Evolutionary conservation across 2,113 vertebrate genomes (phyloP).

Genomic region (Euleptes europaea): DNA sequence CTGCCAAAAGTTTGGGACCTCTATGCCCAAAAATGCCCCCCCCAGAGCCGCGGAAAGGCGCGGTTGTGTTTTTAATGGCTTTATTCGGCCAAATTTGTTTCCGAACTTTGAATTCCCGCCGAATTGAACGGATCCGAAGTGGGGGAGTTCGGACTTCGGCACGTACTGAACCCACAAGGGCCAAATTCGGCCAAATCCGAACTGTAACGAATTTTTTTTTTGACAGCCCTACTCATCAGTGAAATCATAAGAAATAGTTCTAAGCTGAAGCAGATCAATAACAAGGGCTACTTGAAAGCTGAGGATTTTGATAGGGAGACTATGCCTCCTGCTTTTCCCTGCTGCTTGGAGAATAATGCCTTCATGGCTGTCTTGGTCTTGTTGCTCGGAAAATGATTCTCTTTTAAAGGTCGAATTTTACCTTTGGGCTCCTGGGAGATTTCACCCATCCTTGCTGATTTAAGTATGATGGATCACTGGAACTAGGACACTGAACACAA

Average conservation of each 20-base stretch:
- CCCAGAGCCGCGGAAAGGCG: too few relatives aligned
- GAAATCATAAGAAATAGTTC: not conserved
- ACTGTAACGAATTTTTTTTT: too few relatives aligned
- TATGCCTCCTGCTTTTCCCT: slow-evolving; percentile 2
- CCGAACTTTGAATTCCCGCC: too few relatives aligned
- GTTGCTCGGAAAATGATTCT: slow-evolving; percentile 18
- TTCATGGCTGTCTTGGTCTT: not conserved
- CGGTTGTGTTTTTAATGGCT: too few relatives aligned
- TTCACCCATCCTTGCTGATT: not conserved
- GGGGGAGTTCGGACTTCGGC: too few relatives aligned
- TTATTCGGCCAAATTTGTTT: too few relatives aligned
- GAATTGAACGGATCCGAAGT: too few relatives aligned
- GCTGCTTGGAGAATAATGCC: slow-evolving; percentile 34
- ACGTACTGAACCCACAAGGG: too few relatives aligned
- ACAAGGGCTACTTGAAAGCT: not conserved
- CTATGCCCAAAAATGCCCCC: too few relatives aligned
- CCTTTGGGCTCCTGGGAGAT: not conserved
- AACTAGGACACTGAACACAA: not conserved
- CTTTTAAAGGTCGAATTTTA: slow-evolving; percentile 32
- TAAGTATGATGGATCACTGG: not conserved
- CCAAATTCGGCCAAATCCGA: too few relatives aligned
- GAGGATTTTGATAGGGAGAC: slow-evolving; percentile 4
- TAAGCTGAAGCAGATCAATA: slow-evolving; percentile 17
- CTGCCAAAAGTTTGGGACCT: too few relatives aligned
- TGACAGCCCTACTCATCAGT: not conserved